Evolutionary conservation across 2,888 invertebrate species (phyloP).

Genomic region (Drosophila lutescens): DNA sequence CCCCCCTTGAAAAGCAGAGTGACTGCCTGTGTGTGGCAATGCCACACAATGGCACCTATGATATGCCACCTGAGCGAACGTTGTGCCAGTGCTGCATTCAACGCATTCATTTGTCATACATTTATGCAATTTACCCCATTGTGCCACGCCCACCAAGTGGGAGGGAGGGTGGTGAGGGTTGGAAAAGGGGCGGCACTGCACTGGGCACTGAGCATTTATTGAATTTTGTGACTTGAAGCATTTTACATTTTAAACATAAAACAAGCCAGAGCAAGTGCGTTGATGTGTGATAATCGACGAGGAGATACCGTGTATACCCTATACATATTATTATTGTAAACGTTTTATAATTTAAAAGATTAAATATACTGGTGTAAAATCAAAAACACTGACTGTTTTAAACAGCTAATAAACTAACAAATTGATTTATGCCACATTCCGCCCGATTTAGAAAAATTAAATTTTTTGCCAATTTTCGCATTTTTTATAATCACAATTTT

Average conservation of each 20-base stretch:
- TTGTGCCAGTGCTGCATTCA: slow-evolving; percentile 30
- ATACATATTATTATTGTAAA: too few species aligned
- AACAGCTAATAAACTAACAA: too few species aligned
- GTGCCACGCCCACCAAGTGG: slow-evolving; percentile 26
- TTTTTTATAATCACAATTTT: too few species aligned
- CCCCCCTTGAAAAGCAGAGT: neutral
- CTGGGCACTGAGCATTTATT: slow-evolving; percentile 58
- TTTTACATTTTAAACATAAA: slow-evolving; percentile 72
- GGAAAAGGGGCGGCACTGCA: neutral
- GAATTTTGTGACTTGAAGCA: slow-evolving; percentile 76
- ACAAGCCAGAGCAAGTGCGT: slow-evolving; percentile 9
- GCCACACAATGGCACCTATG: slow-evolving; percentile 38
- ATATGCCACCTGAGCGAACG: slow-evolving; percentile 34
- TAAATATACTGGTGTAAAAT: too few species aligned
- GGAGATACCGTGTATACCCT: neutral
- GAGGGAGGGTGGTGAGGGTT: neutral
- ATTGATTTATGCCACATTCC: too few species aligned
- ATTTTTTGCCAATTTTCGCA: too few species aligned
- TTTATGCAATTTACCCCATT: slow-evolving; percentile 63
- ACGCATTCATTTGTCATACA: slow-evolving; percentile 69
- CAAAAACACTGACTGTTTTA: too few species aligned
- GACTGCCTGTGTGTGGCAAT: slow-evolving; percentile 18
- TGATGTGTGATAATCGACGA: neutral
- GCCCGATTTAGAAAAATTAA: too few species aligned
- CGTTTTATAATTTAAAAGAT: too few species aligned